Conservation (phyloP, 2,888 invertebrate genomes). For the Gymnoscelis rufifasciata region DNA sequence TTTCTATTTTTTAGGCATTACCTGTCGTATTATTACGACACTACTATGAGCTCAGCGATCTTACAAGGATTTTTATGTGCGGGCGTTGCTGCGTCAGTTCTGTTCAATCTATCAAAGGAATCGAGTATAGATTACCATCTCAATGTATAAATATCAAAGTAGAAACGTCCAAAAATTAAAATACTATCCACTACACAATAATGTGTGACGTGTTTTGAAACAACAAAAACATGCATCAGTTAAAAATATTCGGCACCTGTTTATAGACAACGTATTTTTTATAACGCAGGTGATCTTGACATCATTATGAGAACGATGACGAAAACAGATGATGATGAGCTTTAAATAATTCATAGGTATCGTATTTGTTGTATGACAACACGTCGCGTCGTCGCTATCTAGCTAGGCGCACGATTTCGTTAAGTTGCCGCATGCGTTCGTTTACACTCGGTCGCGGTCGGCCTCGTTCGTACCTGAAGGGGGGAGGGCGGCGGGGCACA, state of each 20-base stretch:
- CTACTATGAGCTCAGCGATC: slow-evolving; percentile 66
- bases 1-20: slow-evolving; percentile 79
- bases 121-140: slow-evolving; percentile 41
- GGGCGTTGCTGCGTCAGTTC: slow-evolving; percentile 43
- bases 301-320: slow-evolving; percentile 66
- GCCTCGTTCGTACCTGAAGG: slow-evolving; percentile 42
- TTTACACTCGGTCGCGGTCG: slow-evolving; percentile 55
- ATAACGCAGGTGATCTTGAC: slow-evolving; percentile 66
- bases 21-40: slow-evolving; percentile 78
- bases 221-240: too few species aligned
- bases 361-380: slow-evolving; percentile 55
- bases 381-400: slow-evolving; percentile 39
- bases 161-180: not conserved
- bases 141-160: slow-evolving; percentile 13
- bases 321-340: slow-evolving; percentile 25
- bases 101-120: slow-evolving; percentile 16
- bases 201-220: too few species aligned
- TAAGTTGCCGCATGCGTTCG: slow-evolving; percentile 34
- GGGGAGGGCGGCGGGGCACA: slow-evolving; percentile 46
- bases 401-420: slow-evolving; percentile 56
- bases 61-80: slow-evolving; percentile 63
- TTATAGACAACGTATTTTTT: not conserved
- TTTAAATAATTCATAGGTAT: slow-evolving; percentile 53
- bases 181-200: not conserved
- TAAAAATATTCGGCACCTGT: not conserved